These are phyloP conservation scores for Tanytarsus gracilentus DNA, from an alignment of 2,888 invertebrate genomes.

Conservation along the genomic window DNA sequence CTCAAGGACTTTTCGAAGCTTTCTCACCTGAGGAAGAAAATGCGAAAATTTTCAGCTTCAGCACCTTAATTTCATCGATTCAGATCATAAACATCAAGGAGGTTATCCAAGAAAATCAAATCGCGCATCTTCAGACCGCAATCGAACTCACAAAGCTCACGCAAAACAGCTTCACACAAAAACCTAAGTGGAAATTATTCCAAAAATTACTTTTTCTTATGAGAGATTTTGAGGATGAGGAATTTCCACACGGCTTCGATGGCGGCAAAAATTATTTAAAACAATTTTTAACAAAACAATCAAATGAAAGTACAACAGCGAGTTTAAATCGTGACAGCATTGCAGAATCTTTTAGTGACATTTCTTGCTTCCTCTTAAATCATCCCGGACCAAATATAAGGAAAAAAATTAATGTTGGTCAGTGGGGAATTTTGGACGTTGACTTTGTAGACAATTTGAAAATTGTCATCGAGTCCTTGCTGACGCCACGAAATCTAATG, in stretches of 20 bases:
- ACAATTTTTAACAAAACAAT: not conserved
- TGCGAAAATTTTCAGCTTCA: constrained; percentile 20
- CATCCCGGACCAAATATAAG: no score
- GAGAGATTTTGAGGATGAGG: constrained; percentile 20
- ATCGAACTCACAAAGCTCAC: constrained; percentile 11
- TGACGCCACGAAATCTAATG: no score
- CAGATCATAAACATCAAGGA: constrained; percentile 17
- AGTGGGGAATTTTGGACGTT: no score
- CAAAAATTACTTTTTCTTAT: constrained; percentile 29
- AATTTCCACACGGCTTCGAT: constrained; percentile 14
- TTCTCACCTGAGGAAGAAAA: constrained; percentile 22
- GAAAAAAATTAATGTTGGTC: no score
- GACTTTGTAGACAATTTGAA: no score
- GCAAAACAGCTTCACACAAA: not conserved
- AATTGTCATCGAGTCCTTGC: no score
- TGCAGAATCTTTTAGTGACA: no score
- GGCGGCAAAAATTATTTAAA: constrained; percentile 20
- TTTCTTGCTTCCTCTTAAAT: no score
- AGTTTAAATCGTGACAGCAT: no score
- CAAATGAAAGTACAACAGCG: no score
- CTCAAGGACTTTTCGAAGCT: constrained; percentile 29
- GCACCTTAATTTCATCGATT: constrained; percentile 27
- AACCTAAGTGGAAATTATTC: constrained; percentile 7
- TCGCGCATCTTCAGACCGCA: constrained; percentile 25
- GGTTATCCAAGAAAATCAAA: constrained; percentile 28